These are phyloP conservation scores for Lophotis ruficrista DNA, from an alignment of 2,113 vertebrate species.

Conservation along the genomic window DNA sequence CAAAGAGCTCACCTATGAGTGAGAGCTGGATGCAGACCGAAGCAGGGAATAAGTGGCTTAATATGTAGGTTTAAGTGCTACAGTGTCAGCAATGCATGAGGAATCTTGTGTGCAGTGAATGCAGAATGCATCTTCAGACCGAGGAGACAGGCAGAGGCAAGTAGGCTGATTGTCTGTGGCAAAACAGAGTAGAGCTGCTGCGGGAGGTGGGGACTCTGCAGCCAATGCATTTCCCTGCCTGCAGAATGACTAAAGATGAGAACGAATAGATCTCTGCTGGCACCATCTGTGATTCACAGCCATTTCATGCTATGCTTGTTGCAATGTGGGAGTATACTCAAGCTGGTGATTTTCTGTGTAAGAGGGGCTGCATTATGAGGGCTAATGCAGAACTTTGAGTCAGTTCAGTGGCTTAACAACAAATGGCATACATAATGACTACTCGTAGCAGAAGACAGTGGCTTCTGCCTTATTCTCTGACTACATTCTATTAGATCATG, in stretches of 20 bases:
- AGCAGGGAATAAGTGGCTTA: background rate
- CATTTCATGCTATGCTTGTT: slow-evolving; percentile 36
- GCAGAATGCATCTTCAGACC: background rate
- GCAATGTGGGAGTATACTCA: slow-evolving; percentile 53
- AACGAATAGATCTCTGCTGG: slow-evolving; percentile 43
- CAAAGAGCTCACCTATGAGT: background rate
- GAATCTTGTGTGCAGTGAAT: background rate
- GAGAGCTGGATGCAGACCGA: background rate
- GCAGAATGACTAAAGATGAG: slow-evolving; percentile 56
- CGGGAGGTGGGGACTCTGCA: background rate
- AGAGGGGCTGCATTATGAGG: background rate
- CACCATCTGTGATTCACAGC: slow-evolving; percentile 61
- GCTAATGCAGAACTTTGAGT: slow-evolving; percentile 38
- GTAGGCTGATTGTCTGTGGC: background rate
- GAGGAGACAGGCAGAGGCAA: background rate
- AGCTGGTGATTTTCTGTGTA: slow-evolving; percentile 28
- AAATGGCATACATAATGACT: background rate
- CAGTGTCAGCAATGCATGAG: background rate
- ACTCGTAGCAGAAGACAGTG: background rate
- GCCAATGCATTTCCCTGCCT: slow-evolving; percentile 25
- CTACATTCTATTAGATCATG: background rate
- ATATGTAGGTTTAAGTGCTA: background rate
- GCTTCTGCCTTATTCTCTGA: background rate
- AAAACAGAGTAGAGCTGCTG: background rate
- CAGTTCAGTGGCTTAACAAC: slow-evolving; percentile 4